These are phyloP conservation scores for Ammodramus savannarum DNA, from an alignment of 2,113 vertebrate species.

Conservation along the genomic window DNA sequence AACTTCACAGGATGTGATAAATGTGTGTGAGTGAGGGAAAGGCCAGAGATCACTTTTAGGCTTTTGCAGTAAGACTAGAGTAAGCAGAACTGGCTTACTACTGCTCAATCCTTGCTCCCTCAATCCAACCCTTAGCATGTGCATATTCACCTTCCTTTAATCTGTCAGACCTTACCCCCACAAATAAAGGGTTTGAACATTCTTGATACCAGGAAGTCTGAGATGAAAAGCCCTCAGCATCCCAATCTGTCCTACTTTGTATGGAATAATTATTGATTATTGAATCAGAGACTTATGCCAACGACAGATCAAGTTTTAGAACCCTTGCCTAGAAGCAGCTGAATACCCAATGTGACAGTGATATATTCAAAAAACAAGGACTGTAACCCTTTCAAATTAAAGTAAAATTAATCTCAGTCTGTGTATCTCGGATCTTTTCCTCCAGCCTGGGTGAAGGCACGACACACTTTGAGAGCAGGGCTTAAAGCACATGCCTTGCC, in stretches of 20 bases:
- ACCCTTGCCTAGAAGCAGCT: not conserved
- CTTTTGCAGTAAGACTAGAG: not conserved
- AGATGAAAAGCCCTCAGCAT: not conserved
- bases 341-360: not conserved
- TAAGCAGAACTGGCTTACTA: not conserved
- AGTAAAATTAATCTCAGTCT: not conserved
- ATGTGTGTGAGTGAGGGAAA: not conserved
- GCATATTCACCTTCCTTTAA: not conserved
- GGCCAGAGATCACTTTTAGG: not conserved
- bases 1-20: not conserved
- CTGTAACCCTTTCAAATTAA: not conserved
- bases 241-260: not conserved
- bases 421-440: not conserved
- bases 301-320: not conserved
- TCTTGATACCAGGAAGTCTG: not conserved
- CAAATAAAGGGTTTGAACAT: not conserved
- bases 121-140: not conserved
- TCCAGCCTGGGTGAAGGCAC: not conserved
- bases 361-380: not conserved
- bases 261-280: not conserved
- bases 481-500: not conserved
- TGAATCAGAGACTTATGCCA: not conserved
- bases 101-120: not conserved
- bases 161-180: not conserved
- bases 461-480: not conserved